Evolutionary conservation across 1,140 invertebrate species (phyloP), one percentile per base, ranked within the genome.

Genomic region (Cotesia chilonis): DNA sequence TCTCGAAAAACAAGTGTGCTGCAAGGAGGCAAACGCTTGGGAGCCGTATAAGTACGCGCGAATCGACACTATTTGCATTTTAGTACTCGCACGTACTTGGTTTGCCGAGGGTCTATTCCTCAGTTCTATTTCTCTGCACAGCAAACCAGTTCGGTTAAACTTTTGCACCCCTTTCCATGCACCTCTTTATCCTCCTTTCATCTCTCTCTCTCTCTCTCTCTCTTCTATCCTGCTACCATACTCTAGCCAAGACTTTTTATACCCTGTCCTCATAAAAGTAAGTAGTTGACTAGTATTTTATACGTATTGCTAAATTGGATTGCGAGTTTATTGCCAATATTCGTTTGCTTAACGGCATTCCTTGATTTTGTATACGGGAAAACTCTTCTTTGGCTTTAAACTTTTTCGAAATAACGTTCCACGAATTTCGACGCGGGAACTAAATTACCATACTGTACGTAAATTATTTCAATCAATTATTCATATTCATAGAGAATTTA

Each of bases 281-380:
- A 71, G 69, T 70, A 64, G 59, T 68, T 68, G 12, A 51, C 37
- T 68, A 52, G 59, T 76, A 75, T 76, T 74, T 76, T 52, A 66
- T 74, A 71, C 72, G 59, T 77, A 47, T 47, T 75, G 72, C 76
- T 77, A 80, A 80, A 80, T 78, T 78, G 77, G 77, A 78, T 80
- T 76, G 76, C 72, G 75, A 77, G 51, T 78, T 80, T 80, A 80
- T 80, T 80, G 77, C 72, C 78, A 80, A 80, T 80, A 80, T 78
- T 80, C 74, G 74, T 80, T 78, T 76, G 73, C 72, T 67, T 71
- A 75, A 74, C 74, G 61, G 74, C 67, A 76, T 63, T 71, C 71
- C 73, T 69, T 35, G 55, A 41, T 68, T 68, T 68, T 36, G 51
- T 41, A 36, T 36, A 63, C 36, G 41, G 10, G 2, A 59, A 17